Conservation (phyloP, 2,797 vertebrate species). For the Babyrousa celebensis region DNA sequence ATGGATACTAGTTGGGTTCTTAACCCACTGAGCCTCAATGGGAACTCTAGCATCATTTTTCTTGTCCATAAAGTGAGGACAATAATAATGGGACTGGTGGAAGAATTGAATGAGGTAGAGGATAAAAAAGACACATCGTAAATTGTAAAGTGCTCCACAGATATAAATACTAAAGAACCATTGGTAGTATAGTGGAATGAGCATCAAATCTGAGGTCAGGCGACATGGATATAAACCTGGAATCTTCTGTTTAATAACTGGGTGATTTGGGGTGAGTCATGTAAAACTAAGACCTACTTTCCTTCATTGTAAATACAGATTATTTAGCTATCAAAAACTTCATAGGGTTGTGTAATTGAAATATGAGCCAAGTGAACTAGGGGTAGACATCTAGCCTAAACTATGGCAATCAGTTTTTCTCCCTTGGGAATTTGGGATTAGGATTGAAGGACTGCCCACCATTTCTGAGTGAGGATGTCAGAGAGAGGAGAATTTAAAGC, state of each 20-base stretch:
- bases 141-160: neutral
- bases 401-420: neutral
- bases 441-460: neutral
- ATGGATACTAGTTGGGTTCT: too few species aligned
- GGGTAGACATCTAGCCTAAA: neutral
- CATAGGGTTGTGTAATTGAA: neutral
- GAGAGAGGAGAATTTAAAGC: neutral
- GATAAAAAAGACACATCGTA: constrained; percentile 10
- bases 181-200: neutral
- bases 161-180: constrained; percentile 23
- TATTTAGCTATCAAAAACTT: constrained; percentile 43
- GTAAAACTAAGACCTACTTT: constrained; percentile 11
- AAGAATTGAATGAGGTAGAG: constrained; percentile 16
- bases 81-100: neutral
- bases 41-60: neutral
- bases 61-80: neutral
- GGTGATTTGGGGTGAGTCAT: constrained; percentile 35
- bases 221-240: neutral
- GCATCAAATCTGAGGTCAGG: constrained; percentile 14
- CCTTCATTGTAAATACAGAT: constrained; percentile 11
- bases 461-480: constrained; percentile 33
- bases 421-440: neutral
- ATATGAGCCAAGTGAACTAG: neutral
- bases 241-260: constrained; percentile 37
- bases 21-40: too few species aligned